Percentiles rank a stretch among this genome's conserved stretches.
phyloP scores from a whole-genome alignment of 1,140 invertebrate genomes.

The Heliconius melpomene region DNA sequence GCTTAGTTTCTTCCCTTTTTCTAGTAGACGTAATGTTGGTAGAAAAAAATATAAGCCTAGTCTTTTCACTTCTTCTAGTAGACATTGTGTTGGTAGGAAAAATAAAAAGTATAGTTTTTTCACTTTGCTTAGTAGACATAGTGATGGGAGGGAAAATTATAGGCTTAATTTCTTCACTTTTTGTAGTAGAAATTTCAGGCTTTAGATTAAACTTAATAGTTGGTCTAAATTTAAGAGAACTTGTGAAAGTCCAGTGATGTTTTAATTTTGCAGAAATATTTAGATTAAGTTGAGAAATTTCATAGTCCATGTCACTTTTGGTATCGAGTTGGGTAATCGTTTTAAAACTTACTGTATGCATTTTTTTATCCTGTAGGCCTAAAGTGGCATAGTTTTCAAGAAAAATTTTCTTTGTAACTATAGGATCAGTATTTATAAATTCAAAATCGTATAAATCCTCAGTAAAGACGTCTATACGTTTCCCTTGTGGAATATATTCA shows the following conservation, averaged over 20 bases:
- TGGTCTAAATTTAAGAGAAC: neutral
- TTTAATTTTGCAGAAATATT: slow-evolving; percentile 6
- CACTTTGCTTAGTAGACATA: neutral
- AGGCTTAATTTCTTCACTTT: neutral
- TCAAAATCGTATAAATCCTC: slow-evolving; percentile 44
- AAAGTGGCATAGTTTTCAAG: neutral
- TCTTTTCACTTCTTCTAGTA: neutral
- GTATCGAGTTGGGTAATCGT: neutral
- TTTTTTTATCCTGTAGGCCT: neutral
- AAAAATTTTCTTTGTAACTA: neutral
- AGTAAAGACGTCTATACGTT: slow-evolving; percentile 15
- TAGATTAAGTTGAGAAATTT: slow-evolving; percentile 3
- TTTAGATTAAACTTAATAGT: neutral
- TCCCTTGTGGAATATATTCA: slow-evolving; percentile 43
- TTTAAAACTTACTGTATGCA: neutral
- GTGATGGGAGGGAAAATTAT: neutral
- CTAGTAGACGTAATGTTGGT: neutral
- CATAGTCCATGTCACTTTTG: neutral
- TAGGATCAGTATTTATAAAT: slow-evolving; percentile 18
- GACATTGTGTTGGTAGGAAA: neutral
- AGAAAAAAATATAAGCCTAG: neutral
- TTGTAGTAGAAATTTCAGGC: neutral
- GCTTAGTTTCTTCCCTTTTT: neutral
- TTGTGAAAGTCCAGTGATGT: neutral
- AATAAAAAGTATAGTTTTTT: neutral